Percentiles rank a stretch among this genome's conserved stretches.
These are phyloP conservation scores for Dione juno DNA, from an alignment of 2,888 invertebrate species.

Conservation along the genomic window DNA sequence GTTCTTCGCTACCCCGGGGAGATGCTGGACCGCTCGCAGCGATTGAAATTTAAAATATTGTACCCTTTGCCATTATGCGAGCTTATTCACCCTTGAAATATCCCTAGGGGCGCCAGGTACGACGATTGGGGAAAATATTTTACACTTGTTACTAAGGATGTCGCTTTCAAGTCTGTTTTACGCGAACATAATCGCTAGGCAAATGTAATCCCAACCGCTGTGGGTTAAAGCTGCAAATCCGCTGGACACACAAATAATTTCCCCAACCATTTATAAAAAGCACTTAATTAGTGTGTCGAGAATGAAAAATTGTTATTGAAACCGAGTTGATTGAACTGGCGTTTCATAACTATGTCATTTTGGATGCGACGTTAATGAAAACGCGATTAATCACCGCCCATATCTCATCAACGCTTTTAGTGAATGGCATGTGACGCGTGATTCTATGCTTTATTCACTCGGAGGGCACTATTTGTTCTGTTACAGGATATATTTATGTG, in stretches of 20 bases:
- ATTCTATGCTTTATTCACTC: conserved; percentile 61
- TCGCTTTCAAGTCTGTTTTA: conserved; percentile 74
- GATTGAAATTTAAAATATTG: conserved; percentile 85
- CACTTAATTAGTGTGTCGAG: conserved; percentile 83
- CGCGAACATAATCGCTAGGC: conserved; percentile 52
- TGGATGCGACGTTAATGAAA: conserved; percentile 78
- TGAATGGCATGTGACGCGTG: conserved; percentile 62
- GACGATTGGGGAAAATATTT: conserved; percentile 83
- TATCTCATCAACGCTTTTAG: conserved; percentile 62
- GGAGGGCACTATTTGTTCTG: conserved; percentile 50
- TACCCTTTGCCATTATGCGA: conserved; percentile 84
- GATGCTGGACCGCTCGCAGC: conserved; percentile 79
- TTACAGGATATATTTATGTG: conserved; percentile 36
- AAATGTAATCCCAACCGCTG: conserved; percentile 52
- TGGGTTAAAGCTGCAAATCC: conserved; percentile 58
- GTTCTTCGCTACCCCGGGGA: conserved; percentile 71
- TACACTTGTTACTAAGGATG: conserved; percentile 83
- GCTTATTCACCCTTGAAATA: conserved; percentile 85
- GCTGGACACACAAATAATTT: conserved; percentile 46
- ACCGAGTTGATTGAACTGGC: conserved; percentile 80
- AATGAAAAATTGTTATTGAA: conserved; percentile 83
- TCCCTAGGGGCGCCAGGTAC: conserved; percentile 83
- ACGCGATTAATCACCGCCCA: conserved; percentile 71
- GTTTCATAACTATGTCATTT: conserved; percentile 82
- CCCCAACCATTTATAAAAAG: conserved; percentile 77